A percentile compares a stretch with the other conserved stretches of the same genome.
phyloP scores from a whole-genome alignment of 2,888 invertebrate genomes.

The Drosophila anomalata region DNA sequence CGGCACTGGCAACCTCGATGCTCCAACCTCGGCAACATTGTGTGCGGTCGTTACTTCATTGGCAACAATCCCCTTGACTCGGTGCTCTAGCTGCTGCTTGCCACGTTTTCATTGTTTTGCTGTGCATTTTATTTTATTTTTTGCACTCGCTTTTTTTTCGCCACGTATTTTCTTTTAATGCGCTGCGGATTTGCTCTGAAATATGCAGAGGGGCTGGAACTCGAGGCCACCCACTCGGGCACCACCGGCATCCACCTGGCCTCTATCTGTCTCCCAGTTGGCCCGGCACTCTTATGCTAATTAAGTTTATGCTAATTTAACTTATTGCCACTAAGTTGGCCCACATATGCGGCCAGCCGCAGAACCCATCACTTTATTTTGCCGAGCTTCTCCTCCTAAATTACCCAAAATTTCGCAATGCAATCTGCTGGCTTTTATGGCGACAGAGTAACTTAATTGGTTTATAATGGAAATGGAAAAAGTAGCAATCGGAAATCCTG shows the following conservation, averaged over 20 bases:
- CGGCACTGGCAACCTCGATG: background rate
- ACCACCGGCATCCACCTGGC: constrained; percentile 23
- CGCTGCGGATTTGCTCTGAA: constrained; percentile 78
- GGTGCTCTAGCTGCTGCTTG: constrained; percentile 33
- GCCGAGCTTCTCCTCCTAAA: constrained; percentile 5
- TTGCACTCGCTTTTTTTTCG: constrained; percentile 41
- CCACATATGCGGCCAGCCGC: constrained; percentile 75
- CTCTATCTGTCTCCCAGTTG: constrained; percentile 59
- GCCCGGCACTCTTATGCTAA: constrained; percentile 77
- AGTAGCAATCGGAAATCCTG: constrained; percentile 16
- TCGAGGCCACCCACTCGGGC: background rate
- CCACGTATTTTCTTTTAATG: constrained; percentile 77
- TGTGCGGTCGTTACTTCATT: constrained; percentile 73
- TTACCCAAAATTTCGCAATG: constrained; percentile 17
- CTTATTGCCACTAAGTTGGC: constrained; percentile 78
- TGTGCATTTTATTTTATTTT: constrained; percentile 49
- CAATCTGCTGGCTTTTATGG: constrained; percentile 13
- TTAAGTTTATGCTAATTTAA: constrained; percentile 79
- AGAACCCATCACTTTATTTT: constrained; percentile 50
- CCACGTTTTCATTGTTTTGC: constrained; percentile 72
- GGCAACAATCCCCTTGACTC: constrained; percentile 70
- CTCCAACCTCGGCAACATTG: constrained; percentile 28
- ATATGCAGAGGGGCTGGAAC: constrained; percentile 53
- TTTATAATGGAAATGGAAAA: background rate
- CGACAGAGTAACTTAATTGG: background rate